Percentiles rank a stretch among this genome's conserved stretches.
Evolutionary conservation across 1,140 invertebrate species (phyloP).

Genomic region (Anoplolepis gracilipes): DNA sequence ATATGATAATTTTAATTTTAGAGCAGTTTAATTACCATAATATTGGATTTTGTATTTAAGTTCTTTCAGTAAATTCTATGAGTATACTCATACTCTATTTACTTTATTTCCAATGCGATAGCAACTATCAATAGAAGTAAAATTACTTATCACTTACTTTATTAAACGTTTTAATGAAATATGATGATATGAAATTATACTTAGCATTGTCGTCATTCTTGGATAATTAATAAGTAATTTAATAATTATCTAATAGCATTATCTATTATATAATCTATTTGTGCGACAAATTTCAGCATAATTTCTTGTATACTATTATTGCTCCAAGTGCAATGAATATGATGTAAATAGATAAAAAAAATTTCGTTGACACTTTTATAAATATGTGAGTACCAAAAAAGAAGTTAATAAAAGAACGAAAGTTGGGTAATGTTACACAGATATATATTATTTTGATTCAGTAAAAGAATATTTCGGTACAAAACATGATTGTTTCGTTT

Average conservation of each 20-base stretch:
- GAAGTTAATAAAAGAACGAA: conserved; percentile 11
- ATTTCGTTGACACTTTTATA: conserved; percentile 42
- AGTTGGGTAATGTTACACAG: conserved; percentile 30
- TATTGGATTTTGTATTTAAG: background rate
- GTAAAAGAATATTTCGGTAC: conserved; percentile 23
- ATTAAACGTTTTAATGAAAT: background rate
- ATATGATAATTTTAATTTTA: background rate
- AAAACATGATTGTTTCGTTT: background rate
- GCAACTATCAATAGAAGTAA: background rate
- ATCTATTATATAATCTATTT: conserved; percentile 11
- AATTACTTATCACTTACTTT: background rate
- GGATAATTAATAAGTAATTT: background rate
- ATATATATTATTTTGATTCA: conserved; percentile 24
- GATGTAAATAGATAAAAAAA: conserved; percentile 33
- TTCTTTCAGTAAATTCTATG: background rate
- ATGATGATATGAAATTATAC: background rate
- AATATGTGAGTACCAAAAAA: conserved; percentile 22
- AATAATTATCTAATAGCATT: conserved; percentile 24
- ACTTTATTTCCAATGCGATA: background rate
- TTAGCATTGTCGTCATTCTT: background rate
- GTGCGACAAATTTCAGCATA: background rate
- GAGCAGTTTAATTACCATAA: background rate
- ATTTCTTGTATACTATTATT: conserved; percentile 1
- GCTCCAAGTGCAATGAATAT: conserved; percentile 35
- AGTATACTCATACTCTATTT: background rate